These are phyloP conservation scores for Tipula vernalis DNA, from an alignment of 2,888 invertebrate species.

Conservation along the genomic window DNA sequence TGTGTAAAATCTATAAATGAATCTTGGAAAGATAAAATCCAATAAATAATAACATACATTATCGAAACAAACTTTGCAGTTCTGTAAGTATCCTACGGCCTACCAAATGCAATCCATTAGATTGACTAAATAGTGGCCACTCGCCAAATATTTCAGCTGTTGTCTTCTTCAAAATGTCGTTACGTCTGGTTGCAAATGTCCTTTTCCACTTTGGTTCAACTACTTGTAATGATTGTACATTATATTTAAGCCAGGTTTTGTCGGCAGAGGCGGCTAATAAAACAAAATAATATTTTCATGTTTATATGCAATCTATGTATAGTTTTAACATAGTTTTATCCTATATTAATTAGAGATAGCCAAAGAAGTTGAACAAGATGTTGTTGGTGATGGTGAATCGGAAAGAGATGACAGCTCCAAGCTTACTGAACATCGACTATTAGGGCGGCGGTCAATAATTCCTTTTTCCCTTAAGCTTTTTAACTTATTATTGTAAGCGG, in stretches of 20 bases:
- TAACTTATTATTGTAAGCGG: too few species aligned
- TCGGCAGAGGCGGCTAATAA: neutral
- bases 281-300: neutral
- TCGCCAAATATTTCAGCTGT: neutral
- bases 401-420: too few species aligned
- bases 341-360: too few species aligned
- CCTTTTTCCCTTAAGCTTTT: too few species aligned
- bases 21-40: neutral
- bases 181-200: neutral
- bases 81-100: too few species aligned
- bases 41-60: neutral
- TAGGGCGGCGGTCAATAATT: too few species aligned
- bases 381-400: too few species aligned
- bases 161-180: neutral
- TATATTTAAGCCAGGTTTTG: neutral
- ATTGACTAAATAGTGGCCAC: too few species aligned
- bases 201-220: neutral
- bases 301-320: neutral
- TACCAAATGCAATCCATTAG: neutral
- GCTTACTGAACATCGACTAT: too few species aligned
- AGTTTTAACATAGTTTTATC: too few species aligned
- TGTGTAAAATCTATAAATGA: neutral
- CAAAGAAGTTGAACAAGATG: too few species aligned
- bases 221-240: neutral
- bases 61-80: neutral